Conservation (phyloP, 2,888 invertebrate genomes). For the Meandrusa payeni region DNA sequence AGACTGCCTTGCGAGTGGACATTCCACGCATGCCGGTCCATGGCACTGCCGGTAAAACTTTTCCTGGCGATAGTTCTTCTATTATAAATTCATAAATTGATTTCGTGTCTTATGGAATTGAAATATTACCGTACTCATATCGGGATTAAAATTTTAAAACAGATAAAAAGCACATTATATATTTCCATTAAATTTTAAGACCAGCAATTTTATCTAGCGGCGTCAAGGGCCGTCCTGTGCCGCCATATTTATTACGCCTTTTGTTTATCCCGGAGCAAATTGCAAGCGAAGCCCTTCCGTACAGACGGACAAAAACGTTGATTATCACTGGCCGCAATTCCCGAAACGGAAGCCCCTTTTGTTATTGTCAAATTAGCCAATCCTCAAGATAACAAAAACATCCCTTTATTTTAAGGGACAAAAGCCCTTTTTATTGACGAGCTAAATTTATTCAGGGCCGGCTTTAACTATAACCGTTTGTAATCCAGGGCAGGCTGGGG, state of each 20-base stretch:
- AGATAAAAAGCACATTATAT: neutral
- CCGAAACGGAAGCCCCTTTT: conserved; percentile 70
- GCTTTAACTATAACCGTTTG: conserved; percentile 74
- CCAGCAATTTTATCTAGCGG: conserved; percentile 20
- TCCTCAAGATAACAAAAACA: conserved; percentile 81
- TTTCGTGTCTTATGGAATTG: too few relatives aligned
- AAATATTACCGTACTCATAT: too few relatives aligned
- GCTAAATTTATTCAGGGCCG: conserved; percentile 70
- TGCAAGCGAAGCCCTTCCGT: conserved; percentile 44
- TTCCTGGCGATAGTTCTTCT: too few relatives aligned
- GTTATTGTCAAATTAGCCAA: conserved; percentile 81
- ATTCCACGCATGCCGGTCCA: too few relatives aligned
- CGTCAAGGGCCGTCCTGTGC: conserved; percentile 37
- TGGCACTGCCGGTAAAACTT: too few relatives aligned
- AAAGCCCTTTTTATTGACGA: conserved; percentile 74
- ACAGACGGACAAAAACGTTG: conserved; percentile 56
- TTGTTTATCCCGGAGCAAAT: conserved; percentile 46
- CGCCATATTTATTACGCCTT: conserved; percentile 45
- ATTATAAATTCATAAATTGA: too few relatives aligned
- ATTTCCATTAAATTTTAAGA: conserved; percentile 15
- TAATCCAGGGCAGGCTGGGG: conserved; percentile 52
- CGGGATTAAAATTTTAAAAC: too few relatives aligned
- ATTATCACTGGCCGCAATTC: conserved; percentile 66
- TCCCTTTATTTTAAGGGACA: conserved; percentile 72
- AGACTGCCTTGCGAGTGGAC: too few relatives aligned